A percentile compares a stretch with the other conserved stretches of the same genome.
Evolutionary conservation across 1,140 invertebrate genomes (phyloP).

Genomic region (Formica exsecta): DNA sequence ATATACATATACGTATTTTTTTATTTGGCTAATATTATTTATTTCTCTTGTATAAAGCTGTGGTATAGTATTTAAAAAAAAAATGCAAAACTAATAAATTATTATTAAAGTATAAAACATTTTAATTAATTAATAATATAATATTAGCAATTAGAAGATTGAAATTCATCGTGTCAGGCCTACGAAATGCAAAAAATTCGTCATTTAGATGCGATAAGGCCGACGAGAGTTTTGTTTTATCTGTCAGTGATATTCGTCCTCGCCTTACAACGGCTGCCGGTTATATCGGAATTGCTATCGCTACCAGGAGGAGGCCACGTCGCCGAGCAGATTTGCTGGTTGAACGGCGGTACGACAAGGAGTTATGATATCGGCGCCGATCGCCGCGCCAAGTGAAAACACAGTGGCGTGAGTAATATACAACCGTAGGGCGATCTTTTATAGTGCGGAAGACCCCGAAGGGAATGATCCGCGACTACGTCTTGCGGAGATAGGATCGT

Average conservation of each 20-base stretch:
- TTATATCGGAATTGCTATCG: slow-evolving; percentile 83
- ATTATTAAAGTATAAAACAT: background rate
- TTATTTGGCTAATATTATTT: background rate
- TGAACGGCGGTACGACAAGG: slow-evolving; percentile 85
- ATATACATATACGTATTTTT: no score
- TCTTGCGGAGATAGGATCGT: slow-evolving; percentile 81
- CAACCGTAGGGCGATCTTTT: slow-evolving; percentile 85
- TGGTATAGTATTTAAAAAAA: background rate
- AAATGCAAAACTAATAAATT: background rate
- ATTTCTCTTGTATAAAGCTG: background rate
- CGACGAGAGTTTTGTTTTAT: slow-evolving; percentile 62
- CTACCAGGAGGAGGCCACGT: slow-evolving; percentile 72
- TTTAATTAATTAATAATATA: slow-evolving; percentile 6
- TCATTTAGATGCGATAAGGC: slow-evolving; percentile 47
- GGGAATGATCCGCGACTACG: slow-evolving; percentile 84
- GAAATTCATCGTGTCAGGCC: background rate
- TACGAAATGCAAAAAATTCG: slow-evolving; percentile 24
- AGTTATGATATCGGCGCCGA: slow-evolving; percentile 87
- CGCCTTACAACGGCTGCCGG: slow-evolving; percentile 67
- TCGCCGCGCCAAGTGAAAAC: slow-evolving; percentile 86
- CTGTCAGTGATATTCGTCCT: slow-evolving; percentile 68
- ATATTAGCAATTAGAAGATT: background rate
- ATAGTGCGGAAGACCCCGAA: slow-evolving; percentile 80
- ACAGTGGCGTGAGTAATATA: slow-evolving; percentile 87
- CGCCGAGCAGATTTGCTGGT: slow-evolving; percentile 81